Evolutionary conservation across 2,888 invertebrate species (phyloP).

Genomic region (Tupiocoris notatus): DNA sequence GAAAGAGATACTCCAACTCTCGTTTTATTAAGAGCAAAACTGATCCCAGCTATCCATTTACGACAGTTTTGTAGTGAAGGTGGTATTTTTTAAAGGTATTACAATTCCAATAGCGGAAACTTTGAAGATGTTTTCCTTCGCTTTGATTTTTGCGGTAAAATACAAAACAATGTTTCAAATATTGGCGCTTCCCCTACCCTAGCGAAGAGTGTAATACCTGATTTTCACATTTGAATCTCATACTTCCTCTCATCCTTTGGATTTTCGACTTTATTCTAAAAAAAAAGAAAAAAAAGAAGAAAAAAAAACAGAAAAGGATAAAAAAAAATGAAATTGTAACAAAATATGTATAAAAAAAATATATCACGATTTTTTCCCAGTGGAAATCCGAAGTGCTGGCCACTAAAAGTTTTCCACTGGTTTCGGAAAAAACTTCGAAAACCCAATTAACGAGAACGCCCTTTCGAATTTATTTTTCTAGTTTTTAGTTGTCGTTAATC

Average conservation of each 20-base stretch:
- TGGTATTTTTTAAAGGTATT: too few relatives aligned
- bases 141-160: background rate
- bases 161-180: background rate
- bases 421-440: conserved; percentile 11
- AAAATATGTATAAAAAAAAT: background rate
- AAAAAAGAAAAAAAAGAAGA: conserved; percentile 9
- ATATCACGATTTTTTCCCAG: conserved; percentile 15
- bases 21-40: too few relatives aligned
- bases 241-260: background rate
- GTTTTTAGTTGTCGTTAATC: conserved; percentile 13
- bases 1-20: too few relatives aligned
- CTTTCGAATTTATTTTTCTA: conserved; percentile 36
- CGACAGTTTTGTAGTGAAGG: too few relatives aligned
- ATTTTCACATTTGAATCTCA: background rate
- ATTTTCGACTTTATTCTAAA: conserved; percentile 3
- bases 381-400: conserved; percentile 37
- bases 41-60: too few relatives aligned
- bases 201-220: background rate
- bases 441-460: background rate
- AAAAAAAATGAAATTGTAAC: conserved; percentile 18
- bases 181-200: background rate
- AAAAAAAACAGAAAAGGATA: conserved; percentile 1
- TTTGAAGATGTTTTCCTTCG: too few relatives aligned
- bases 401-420: conserved; percentile 34
- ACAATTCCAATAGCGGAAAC: background rate